These are phyloP conservation scores for Drosophila paranaensis DNA, from an alignment of 2,888 invertebrate genomes.

Conservation along the genomic window DNA sequence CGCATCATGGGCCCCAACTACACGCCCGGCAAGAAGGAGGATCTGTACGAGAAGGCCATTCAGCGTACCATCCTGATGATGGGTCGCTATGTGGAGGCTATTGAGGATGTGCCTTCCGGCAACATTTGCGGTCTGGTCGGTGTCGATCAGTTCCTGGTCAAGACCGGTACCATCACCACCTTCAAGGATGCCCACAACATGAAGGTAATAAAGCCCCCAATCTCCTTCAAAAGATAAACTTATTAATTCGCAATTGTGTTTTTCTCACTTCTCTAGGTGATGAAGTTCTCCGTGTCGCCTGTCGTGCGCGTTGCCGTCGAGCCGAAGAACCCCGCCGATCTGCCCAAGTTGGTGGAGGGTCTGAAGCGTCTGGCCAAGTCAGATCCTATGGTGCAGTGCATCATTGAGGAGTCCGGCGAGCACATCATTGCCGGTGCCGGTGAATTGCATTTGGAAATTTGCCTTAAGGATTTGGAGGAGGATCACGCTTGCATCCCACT, in stretches of 20 bases:
- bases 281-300: conserved; percentile 99
- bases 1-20: conserved; percentile 99
- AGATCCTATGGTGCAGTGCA: conserved; percentile 99
- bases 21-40: conserved; percentile 99
- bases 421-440: conserved; percentile 99
- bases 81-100: conserved; percentile 99
- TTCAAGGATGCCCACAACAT: conserved; percentile 99
- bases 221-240: neutral
- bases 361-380: conserved; percentile 99
- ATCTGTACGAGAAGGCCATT: conserved; percentile 99
- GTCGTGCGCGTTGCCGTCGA: conserved; percentile 99
- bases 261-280: conserved; percentile 88
- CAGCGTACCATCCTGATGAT: conserved; percentile 99
- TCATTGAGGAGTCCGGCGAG: conserved; percentile 99
- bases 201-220: conserved; percentile 86
- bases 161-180: conserved; percentile 99
- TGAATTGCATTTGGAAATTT: conserved; percentile 99
- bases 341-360: conserved; percentile 99
- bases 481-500: conserved; percentile 99
- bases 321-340: conserved; percentile 99
- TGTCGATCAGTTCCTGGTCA: conserved; percentile 99
- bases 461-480: conserved; percentile 99
- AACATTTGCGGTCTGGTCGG: conserved; percentile 99
- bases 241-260: neutral
- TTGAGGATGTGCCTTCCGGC: conserved; percentile 99